Evolutionary conservation across 2,113 vertebrate genomes (phyloP), one percentile per base, ranked within the genome.

Genomic region (Oncorhynchus nerka): DNA sequence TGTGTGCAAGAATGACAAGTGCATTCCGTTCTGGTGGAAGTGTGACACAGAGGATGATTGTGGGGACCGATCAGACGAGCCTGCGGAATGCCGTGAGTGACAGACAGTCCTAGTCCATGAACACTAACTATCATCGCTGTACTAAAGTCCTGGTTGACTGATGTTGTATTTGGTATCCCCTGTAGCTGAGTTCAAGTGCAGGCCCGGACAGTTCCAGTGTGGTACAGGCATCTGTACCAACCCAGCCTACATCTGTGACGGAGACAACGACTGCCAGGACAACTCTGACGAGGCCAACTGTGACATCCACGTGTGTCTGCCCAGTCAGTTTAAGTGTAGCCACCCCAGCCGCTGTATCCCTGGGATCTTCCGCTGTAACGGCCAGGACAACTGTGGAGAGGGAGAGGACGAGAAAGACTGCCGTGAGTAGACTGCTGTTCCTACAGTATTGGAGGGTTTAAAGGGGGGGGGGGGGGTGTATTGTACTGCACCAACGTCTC

Each of bases 11-110:
- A 99, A 98, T 0, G 98, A 99, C 91, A 98, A 99, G 85, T 99
- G 98, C 92, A 99, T 99, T 92, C 98, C 98, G 75, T 99, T 99
- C 90, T 99, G 98, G 98, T 99, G 98, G 98, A 99, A 98, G 89
- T 99, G 98, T 76, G 98, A 99, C 93, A 99, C 98, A 0, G 98
- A 99, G 82, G 98, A 99, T 0, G 98, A 99, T 85, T 99, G 98
- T 0, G 98, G 98, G 4, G 98, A 99, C 81, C 96, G 95, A 0
- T 99, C 98, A 0, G 97, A 99, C 0, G 98, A 99, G 83, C 98
- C 97, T 0, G 92, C 94, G 3, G 95, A 97, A 80, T 99, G 98
- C 81, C 97, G 98, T 99, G 88, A 96, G 97, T 96, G 81, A 55
- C 51, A 16, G 49, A 16, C 15, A 19, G 51, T 19, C 16, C 51